These are phyloP conservation scores for Tillus elongatus DNA, from an alignment of 2,888 invertebrate genomes.

Conservation along the genomic window DNA sequence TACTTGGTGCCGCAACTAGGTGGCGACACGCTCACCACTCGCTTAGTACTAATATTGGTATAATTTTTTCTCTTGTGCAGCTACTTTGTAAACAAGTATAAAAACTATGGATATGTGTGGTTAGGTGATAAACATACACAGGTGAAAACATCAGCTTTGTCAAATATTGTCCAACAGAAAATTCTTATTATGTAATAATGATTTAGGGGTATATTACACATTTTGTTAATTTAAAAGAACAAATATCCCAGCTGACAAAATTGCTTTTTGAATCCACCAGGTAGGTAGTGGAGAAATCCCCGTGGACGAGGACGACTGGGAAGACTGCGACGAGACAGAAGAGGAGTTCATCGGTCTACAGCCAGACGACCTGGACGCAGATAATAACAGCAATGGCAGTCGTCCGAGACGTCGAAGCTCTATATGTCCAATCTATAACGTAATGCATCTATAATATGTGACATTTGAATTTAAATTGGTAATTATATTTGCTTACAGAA, in stretches of 20 bases:
- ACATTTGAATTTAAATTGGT: slow-evolving; percentile 5
- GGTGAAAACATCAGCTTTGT: no score
- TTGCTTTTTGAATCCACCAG: background rate
- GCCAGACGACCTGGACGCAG: background rate
- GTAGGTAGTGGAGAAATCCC: slow-evolving; percentile 77
- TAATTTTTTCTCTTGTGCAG: no score
- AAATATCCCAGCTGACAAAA: background rate
- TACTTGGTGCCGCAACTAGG: no score
- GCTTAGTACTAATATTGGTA: no score
- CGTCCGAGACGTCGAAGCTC: slow-evolving; percentile 49
- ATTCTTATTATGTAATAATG: no score
- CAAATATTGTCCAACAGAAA: no score
- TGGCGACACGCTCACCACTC: no score
- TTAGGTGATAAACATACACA: no score
- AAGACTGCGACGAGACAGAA: slow-evolving; percentile 53
- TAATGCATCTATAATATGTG: slow-evolving; percentile 30
- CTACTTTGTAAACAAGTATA: no score
- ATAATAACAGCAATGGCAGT: slow-evolving; percentile 19
- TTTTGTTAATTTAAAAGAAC: no score
- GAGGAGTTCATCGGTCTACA: slow-evolving; percentile 47
- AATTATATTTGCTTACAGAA: slow-evolving; percentile 36
- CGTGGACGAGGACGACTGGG: slow-evolving; percentile 74
- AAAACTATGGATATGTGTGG: no score
- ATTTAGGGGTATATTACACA: no score
- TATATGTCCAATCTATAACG: slow-evolving; percentile 57